Evolutionary conservation across 2,888 invertebrate species (phyloP).

Genomic region (Sesamia inferens): DNA sequence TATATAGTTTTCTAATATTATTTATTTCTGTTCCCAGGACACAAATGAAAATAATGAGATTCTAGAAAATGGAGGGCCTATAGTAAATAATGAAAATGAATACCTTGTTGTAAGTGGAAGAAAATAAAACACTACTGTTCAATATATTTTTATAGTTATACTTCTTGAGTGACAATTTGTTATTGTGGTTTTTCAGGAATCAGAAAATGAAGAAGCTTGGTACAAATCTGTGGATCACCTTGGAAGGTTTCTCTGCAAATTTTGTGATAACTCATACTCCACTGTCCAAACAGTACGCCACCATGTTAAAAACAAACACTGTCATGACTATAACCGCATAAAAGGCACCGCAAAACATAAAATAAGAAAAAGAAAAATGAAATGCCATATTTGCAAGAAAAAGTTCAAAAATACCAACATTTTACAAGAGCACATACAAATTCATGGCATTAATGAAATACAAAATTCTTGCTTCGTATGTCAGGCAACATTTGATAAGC

Average conservation of each 20-base stretch:
- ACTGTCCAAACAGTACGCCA: slow-evolving; percentile 55
- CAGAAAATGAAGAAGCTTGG: slow-evolving; percentile 38
- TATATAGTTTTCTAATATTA: neutral
- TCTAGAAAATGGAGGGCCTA: neutral
- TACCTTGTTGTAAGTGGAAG: slow-evolving; percentile 29
- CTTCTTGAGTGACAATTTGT: no score
- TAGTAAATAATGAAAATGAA: slow-evolving; percentile 15
- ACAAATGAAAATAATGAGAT: neutral
- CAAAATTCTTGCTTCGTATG: slow-evolving; percentile 48
- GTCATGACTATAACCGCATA: slow-evolving; percentile 17
- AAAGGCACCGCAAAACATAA: slow-evolving; percentile 14
- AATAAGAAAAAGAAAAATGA: slow-evolving; percentile 34
- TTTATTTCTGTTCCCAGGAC: slow-evolving; percentile 6
- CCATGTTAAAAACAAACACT: slow-evolving; percentile 52
- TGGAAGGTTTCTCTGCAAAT: slow-evolving; percentile 50
- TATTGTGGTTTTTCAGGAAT: slow-evolving; percentile 29
- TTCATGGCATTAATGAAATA: slow-evolving; percentile 34
- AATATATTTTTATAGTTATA: no score
- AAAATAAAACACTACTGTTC: neutral
- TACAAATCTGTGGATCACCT: slow-evolving; percentile 27
- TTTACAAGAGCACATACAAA: slow-evolving; percentile 42
- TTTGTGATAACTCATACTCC: slow-evolving; percentile 69
- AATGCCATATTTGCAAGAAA: slow-evolving; percentile 54
- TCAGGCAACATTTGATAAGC: slow-evolving; percentile 34
- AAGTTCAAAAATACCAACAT: slow-evolving; percentile 22